Evolutionary conservation across 1,140 invertebrate species (phyloP), one percentile per base, ranked within the genome.

Genomic region (Aphidius ervi): DNA sequence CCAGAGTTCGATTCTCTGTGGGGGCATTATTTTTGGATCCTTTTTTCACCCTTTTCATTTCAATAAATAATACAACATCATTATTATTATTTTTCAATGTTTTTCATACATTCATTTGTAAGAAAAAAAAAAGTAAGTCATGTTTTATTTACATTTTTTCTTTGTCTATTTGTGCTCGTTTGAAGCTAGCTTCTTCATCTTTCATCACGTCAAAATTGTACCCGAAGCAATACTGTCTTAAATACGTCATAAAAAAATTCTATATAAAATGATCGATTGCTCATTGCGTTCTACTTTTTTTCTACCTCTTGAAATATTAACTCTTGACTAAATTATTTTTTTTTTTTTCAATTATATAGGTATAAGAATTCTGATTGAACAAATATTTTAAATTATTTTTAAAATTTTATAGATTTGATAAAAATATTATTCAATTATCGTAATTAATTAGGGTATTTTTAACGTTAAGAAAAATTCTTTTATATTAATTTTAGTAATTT

Each of bases 1-100:
- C 86, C 86, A 85, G 86, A 87, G 86, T 88, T 88, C 86, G 84
- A 88, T 84, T 84, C 86, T 87, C 86, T 84, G 84, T 85, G 85
- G 85, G 80, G 86, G 86, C 86, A 84, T 41, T 9, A n/a, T 63
- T 61, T 65, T 65, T 65, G 54, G 45, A 57, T 23, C 37, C 55
- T 64, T 46, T 46, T 40, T 39, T 52, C 5, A 5, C 4, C 23
- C 4, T 31, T 3, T 31, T 31, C 23, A 31, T 16, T 16, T 16
- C 16, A 16, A 16, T 16, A 16, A 16, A 16, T 16, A 16, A 0
- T 31, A 0, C 4, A 31, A 3, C 4, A 31, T 31, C 1, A 31
- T 31, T 31, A 1, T 31, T 31, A 31, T 31, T 31, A 31, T 31
- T 31, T 31, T 31, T 31, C 16, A 31, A 4, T 31, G 23, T 31